Base-by-base conservation (phyloP, 2,888 invertebrate genomes). In the Micoletzkya japonica region DNA sequence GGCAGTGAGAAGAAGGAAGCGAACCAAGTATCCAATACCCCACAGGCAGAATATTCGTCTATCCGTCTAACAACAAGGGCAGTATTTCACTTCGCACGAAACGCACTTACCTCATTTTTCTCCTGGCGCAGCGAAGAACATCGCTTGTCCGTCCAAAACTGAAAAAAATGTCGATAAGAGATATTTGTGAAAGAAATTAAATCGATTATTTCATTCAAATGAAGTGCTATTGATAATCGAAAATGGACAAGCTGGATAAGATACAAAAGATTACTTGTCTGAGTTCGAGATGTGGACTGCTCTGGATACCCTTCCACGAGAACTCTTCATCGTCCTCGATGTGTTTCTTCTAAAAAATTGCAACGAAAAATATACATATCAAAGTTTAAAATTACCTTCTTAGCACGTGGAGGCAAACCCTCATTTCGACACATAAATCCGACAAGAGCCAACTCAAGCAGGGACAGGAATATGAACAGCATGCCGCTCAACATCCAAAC, bases 351-450 rank as follows among this genome's bases (percentile, higher is more conserved):
- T 66, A 54, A 36, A 49, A 24, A 14, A 20, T 54, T 54, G n/a
- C 7, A 24, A 54, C 24, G 10, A 24, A 10, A 54, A 24, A 10
- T 10, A 26, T 7, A 24, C 56, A 24, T 17, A 24, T 17, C 7
- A 17, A 54, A 54, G n/a, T n/a, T n/a, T n/a, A n/a, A 44, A 6
- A 56, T 7, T 1, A 61, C 61, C 54, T 64, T 64, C 32, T 58
- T 58, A 4, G 73, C 73, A 57, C 79, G 72, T n/a, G 79, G 76
- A 4, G 82, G 83, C n/a, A 82, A 60, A 17, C 84, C 84, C 30
- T 84, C 84, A 72, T 85, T 85, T 59, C 85, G 73, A 2, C 81
- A 81, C 84, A 85, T 84, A 72, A 83, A 85, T 14, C 85, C 85
- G 49, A 85, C 81, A 0, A 85, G 83, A 7, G 85, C 84, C 59